Evolutionary conservation across 1,140 invertebrate genomes (phyloP), one percentile per base, ranked within the genome.

Genomic region (Drosophila virilis): DNA sequence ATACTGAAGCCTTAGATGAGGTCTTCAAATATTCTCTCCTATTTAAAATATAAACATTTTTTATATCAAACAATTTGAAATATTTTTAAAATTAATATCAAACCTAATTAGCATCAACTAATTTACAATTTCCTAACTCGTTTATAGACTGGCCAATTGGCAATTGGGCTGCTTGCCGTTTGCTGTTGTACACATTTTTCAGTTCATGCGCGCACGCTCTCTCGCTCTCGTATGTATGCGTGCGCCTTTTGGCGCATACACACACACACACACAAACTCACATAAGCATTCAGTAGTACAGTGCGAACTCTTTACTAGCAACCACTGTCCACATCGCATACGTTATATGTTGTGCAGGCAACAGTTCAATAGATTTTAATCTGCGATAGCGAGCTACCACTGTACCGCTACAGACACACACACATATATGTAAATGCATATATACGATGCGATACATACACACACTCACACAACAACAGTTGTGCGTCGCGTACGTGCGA

Each of bases 401-500:
- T 72, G 69, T 72, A 59, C 12, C 40, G 10, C 22, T 4, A 28
- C 42, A 52, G 28, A 66, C 42, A 58, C 8, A 52, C 10, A 22
- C 55, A 46, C 22, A 45, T 58, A 43, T 15, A 58, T 65, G 52
- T 43, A 2, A 6, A 17, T 52, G 45, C 51, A n/a, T 52, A 3
- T 61, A 65, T 58, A 74, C 65, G 60, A 70, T 60, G 72, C 43
- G 58, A 13, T 73, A 57, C n/a, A 61, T 45, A 48, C 58, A 67
- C 42, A 51, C 42, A 59, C 38, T 67, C 12, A 17, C 17, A 22
- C 22, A 22, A 75, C 66, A 78, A 78, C 72, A 72, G 76, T 70
- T 74, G 64, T 58, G 68, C 61, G 52, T 68, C 43, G 67, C 50
- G 78, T 81, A 83, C 80, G 80, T 83, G 80, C 76, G 51, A 70